Evolutionary conservation across 2,113 vertebrate genomes (phyloP), one percentile per base, ranked within the genome.

Genomic region (Ornithorhynchus anatinus): DNA sequence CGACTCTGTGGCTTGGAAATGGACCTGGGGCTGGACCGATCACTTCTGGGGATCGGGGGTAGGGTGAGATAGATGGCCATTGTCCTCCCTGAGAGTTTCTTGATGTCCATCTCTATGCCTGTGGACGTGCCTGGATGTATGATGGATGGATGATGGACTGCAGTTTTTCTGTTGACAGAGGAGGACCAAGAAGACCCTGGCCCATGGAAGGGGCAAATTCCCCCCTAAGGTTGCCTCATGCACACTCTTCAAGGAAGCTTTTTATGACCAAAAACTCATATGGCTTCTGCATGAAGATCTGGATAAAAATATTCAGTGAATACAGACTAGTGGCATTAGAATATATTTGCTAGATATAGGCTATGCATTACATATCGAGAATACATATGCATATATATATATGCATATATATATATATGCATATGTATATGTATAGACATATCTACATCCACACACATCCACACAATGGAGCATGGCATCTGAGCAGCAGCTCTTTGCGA

Each of bases 181-280:
- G 1, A 31, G 25, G 31, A 19, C 25, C 22, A 19, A 29, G 15
- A 31, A 31, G 31, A 20, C 23, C 29, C 22, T 27, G 25, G 47
- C 25, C 15, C 4, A 19, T 8, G 27, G 23, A 23, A 48, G 25
- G 23, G 17, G 4, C 9, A 48, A 7, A 19, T 32, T 22, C 7
- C 8, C 19, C 13, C 29, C 38, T 35, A 9, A 19, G n/a, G 58
- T 50, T 25, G 43, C 63, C 38, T 77, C 56, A 66, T 66, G 81
- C 36, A 58, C 20, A 15, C 7, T 71, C 66, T 69, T 66, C 69
- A 54, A 19, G 67, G 42, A 37, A 70, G 70, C 61, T 62, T 79
- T 75, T 25, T 50, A 71, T 61, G 65, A 77, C 57, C 58, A 54
- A 67, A 25, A 65, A 58, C 35, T 80, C 61, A 65, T 54, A 72